Base-by-base conservation (phyloP, 2,113 vertebrate species). In the Dasyprocta punctata region DNA sequence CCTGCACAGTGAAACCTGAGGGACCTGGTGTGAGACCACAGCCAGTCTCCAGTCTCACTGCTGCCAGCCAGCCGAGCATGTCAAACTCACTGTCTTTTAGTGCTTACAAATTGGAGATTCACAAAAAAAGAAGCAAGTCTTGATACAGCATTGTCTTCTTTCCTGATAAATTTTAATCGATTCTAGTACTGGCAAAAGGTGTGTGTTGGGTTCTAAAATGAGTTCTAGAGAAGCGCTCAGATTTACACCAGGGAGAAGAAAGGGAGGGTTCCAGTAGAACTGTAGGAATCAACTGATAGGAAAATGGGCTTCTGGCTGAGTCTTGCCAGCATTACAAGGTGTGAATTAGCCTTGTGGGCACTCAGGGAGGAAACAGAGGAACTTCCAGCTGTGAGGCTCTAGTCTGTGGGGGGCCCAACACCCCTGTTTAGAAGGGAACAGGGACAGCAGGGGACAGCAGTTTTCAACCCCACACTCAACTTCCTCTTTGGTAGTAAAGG, bases 81-180 rank as follows among this genome's bases (percentile, higher is more conserved):
- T 69, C 82, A 80, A 7, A 47, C 54, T 85, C 44, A 69, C 24
- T 89, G 9, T 63, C 24, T 96, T 90, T 89, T 69, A 61, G 86
- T 86, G 86, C 60, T 87, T 92, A 44, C 86, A 75, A 90, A 88
- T 41, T 20, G 83, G 73, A 69, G 58, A 54, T 54, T 54, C n/a
- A n/a, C n/a, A n/a, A n/a, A n/a, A n/a, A n/a, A n/a, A n/a, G n/a
- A n/a, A n/a, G n/a, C n/a, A n/a, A n/a, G n/a, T n/a, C 75, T 94
- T 86, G 33, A 80, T 67, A 38, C 22, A 78, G 96, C 80, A 58
- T 71, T 54, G 36, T 56, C 33, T 81, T 89, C 86, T 92, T 94
- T 41, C 17, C 87, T 36, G 47, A 49, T 69, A 60, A 20, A 26
- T 71, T 95, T 96, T 81, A 97, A 77, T 80, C 90, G 90, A 84